Evolutionary conservation across 2,797 vertebrate genomes (phyloP).

Genomic region (Myotis pilosus): DNA sequence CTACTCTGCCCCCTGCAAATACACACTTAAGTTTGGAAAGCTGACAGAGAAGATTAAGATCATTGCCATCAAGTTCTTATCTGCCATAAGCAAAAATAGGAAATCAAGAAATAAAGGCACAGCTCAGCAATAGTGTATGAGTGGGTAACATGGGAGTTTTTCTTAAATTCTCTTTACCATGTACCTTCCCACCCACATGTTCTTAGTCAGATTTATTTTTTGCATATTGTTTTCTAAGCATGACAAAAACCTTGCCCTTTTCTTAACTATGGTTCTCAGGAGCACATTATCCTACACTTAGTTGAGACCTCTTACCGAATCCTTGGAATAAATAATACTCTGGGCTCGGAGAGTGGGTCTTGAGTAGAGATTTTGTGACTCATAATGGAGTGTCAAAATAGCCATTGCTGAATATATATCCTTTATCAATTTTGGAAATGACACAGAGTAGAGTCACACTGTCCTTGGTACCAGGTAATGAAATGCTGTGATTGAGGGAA

Average conservation of each 20-base stretch:
- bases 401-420: conserved; percentile 63
- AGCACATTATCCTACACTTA: conserved; percentile 57
- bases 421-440: conserved; percentile 57
- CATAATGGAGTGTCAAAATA: conserved; percentile 28
- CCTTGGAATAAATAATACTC: conserved; percentile 66
- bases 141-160: conserved; percentile 63
- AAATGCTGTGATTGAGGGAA: conserved; percentile 47
- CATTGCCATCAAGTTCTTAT: conserved; percentile 66
- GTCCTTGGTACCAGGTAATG: conserved; percentile 35
- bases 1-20: not conserved
- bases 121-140: conserved; percentile 62
- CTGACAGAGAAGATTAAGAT: conserved; percentile 71
- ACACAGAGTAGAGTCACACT: conserved; percentile 37
- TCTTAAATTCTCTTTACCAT: conserved; percentile 54
- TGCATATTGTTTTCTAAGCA: conserved; percentile 68
- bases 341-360: conserved; percentile 35
- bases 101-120: conserved; percentile 62
- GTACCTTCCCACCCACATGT: conserved; percentile 53
- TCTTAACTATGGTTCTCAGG: conserved; percentile 66
- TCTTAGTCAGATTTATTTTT: conserved; percentile 75
- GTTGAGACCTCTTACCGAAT: conserved; percentile 64
- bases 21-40: conserved; percentile 44
- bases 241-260: conserved; percentile 70
- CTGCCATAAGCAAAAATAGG: conserved; percentile 66
- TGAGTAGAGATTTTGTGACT: conserved; percentile 62